Evolutionary conservation across 2,113 vertebrate species (phyloP), one percentile per base, ranked within the genome.

Genomic region (Hystrix cristata): DNA sequence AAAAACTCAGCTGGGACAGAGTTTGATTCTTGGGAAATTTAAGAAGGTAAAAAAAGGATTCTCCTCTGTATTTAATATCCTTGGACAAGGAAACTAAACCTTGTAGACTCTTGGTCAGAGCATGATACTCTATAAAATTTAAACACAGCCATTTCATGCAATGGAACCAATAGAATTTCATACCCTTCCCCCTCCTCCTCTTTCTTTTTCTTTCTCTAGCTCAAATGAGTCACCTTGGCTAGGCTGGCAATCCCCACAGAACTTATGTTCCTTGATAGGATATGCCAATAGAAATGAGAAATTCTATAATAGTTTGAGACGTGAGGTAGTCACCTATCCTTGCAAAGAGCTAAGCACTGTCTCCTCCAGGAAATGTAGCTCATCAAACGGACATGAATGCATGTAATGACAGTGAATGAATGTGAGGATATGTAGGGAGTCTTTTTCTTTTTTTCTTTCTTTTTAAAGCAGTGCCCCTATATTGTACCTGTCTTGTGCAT

Each of bases 171-270:
- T 31, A 94, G 95, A 97, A 97, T 96, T 96, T 84, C 92, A 51
- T 78, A 86, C 48, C 34, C 62, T 59, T 27, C 46, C 65, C 64
- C 67, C 25, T 38, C 64, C 59, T 67, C 38, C 31, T 34, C 74
- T 53, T 71, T 74, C 60, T 48, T 79, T 96, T 46, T 96, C 78
- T 91, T 93, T 96, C 74, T 93, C 94, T 64, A 93, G 85, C 94
- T 97, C 91, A 93, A 80, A 96, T 65, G 94, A 96, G 98, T 98
- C 97, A 97, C 97, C 97, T 97, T 98, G 97, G 94, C 88, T 84
- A 93, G 91, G n/a, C 93, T 71, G 94, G 88, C 97, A 97, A 95
- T 97, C 95, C 94, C 95, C 91, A 86, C 7, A 97, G 97, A 97
- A 95, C 95, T 79, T 95, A 96, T 57, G 94, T 95, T 96, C 78